Base-by-base conservation (phyloP, 2,797 vertebrate species). In the Argya squamiceps region DNA sequence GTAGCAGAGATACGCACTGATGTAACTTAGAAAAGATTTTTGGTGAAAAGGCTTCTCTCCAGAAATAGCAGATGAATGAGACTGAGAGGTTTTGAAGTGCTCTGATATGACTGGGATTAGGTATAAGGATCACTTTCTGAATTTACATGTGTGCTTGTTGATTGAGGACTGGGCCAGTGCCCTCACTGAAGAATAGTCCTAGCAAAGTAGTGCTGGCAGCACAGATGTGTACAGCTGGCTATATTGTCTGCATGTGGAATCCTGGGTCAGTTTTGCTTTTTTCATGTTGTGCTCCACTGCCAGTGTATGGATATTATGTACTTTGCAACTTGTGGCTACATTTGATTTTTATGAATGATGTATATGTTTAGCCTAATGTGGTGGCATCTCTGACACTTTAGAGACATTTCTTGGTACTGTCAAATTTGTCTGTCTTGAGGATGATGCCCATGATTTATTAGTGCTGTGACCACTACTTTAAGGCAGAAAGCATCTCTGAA, bases 211-310 rank as follows among this genome's bases (percentile, higher is more conserved):
- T 11, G 24, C 27, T 50, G 46, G 21, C 37, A 90, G 64, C 43
- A 80, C 30, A 47, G 63, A 55, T 1, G 19, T 2, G 19, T n/a
- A 74, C 8, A 87, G 43, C 22, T 46, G 16, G 5, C 24, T 10
- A 2, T 2, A 1, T 4, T 4, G 15, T 34, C 15, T 55, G 30
- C 29, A 47, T 0, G 4, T 27, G 67, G 32, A 68, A 18, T 37
- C 12, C 36, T 84, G n/a, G 27, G 60, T 12, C 47, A 82, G 20
- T n/a, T 77, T 74, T 56, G 8, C 43, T 74, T 49, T 34, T 18
- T 43, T 68, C 32, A 24, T 32, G 15, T 19, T 86, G 20, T 47
- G 36, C n/a, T 76, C 20, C 43, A 39, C 24, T 71, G 24, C 9
- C 30, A 30, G 12, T 36, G 29, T 24, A 17, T 19, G 36, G 18